Conservation (phyloP, 2,113 vertebrate species). For the Lontra canadensis region DNA sequence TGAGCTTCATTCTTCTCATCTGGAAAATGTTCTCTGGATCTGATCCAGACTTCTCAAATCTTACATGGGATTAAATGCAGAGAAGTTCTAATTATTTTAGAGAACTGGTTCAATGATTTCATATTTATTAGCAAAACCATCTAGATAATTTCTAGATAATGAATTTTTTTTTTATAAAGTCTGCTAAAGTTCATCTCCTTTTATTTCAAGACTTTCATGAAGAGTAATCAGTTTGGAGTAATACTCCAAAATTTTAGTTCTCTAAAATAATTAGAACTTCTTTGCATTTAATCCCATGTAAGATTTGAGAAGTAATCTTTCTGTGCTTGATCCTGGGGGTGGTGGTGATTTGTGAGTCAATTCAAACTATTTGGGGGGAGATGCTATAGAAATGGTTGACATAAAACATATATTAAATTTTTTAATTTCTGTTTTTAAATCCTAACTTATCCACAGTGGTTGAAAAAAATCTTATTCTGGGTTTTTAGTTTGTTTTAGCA, state of each 20-base stretch:
- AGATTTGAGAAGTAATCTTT: conserved; percentile 29
- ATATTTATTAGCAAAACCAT: neutral
- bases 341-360: conserved; percentile 6
- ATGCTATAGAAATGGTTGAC: neutral
- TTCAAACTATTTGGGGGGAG: conserved; percentile 23
- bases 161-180: neutral
- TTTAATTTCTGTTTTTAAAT: conserved; percentile 34
- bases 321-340: neutral
- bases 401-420: neutral
- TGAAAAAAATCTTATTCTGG: neutral
- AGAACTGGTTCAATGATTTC: conserved; percentile 28
- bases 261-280: neutral
- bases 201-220: conserved; percentile 32
- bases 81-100: too few species aligned
- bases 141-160: neutral
- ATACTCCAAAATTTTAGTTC: neutral
- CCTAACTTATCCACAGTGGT: neutral
- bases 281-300: conserved; percentile 11
- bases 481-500: conserved; percentile 5
- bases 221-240: neutral
- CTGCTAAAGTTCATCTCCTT: conserved; percentile 11
- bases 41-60: too few species aligned
- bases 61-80: too few species aligned
- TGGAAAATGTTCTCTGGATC: too few species aligned
- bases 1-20: neutral